Base-by-base conservation (phyloP, 2,888 invertebrate species). In the Tethea ocularis region DNA sequence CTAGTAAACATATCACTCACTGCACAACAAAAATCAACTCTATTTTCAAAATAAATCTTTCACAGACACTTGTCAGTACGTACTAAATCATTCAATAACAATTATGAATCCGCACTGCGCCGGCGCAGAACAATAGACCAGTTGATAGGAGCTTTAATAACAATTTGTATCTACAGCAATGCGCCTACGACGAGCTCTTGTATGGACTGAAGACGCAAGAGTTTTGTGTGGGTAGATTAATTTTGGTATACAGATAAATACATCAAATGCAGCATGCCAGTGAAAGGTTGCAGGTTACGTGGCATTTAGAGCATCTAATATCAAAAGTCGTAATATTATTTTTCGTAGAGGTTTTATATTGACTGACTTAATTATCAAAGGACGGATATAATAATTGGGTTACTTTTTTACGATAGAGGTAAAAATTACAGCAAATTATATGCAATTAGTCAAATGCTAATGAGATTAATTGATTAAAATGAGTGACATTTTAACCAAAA, bases 1-100 rank as follows among this genome's bases (percentile, higher is more conserved):
- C 64, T 65, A 17, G 41, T 60, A 57, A 51, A 64, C 15, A 58
- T 51, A 11, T 57, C 33, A 29, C 54, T 22, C 13, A 52, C 58
- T n/a, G 11, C 8, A 17, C n/a, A 53, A 26, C 29, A 29, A 1
- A 29, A 29, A 10, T 29, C 23, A 24, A 22, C 24, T 15, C 23
- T 13, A 23, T 52, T 52, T 36, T 15, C 36, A 15, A 36, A 36
- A 24, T 52, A 33, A 53, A 26, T 36, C 33, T 17, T 29, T 53
- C 17, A 54, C 15, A 22, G 11, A 54, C 36, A 54, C 54, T 33
- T 22, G 33, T 33, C 29, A 38, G n/a, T 6, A 38, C n/a, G 6
- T n/a, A 54, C 36, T 33, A 4, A n/a, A 11, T 20, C 17, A 29
- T 29, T 13, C 46, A 46, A 53, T 33, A 33, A 33, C 33, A 11